Evolutionary conservation across 2,797 vertebrate species (phyloP), one percentile per base, ranked within the genome.

Genomic region (Taenioides sp.): DNA sequence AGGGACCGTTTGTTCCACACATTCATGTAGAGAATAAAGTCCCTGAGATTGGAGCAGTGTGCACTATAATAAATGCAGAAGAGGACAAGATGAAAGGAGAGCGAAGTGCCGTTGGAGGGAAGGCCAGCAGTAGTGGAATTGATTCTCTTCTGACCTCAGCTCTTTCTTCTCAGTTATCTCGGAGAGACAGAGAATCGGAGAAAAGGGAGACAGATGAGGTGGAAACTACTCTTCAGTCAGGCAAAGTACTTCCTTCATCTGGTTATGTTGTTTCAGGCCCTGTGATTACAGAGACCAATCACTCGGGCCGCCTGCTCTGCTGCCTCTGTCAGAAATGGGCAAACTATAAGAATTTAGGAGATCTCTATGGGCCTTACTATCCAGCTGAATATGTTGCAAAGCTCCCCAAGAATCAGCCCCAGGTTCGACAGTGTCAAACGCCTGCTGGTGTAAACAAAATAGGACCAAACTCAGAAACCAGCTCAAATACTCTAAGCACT

Each of bases 261-360:
- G 95, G 94, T 77, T 96, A 96, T 72, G 94, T 99, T 87, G 93
- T 99, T 72, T 94, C 95, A 80, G 98, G 98, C 64, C 96, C 97
- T 1, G 95, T 97, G 67, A 94, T 96, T 43, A 97, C 96, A 6
- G 98, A 99, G 80, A 95, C 96, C 50, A 92, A 94, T 81, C 95
- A 97, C 67, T 91, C 95, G 20, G 98, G 97, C 69, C 96, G 95
- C 74, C 92, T 99, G 79, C 94, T 99, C 54, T 99, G 98, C 86
- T 98, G 97, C 90, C 94, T 99, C 47, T 99, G 98, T 85, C 97
- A 98, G 87, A 99, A 99, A 90, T 99, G 97, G 96, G 97, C 97
- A 78, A 99, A 98, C 92, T 98, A 97, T 87, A 96, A 97, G 83
- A 96, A 98, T 86, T 96, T 99, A 71, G 98, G 98, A 27, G 98